Evolutionary conservation across 2,797 vertebrate genomes (phyloP), one percentile per base, ranked within the genome.

Genomic region (Sebastolobus altivelis): DNA sequence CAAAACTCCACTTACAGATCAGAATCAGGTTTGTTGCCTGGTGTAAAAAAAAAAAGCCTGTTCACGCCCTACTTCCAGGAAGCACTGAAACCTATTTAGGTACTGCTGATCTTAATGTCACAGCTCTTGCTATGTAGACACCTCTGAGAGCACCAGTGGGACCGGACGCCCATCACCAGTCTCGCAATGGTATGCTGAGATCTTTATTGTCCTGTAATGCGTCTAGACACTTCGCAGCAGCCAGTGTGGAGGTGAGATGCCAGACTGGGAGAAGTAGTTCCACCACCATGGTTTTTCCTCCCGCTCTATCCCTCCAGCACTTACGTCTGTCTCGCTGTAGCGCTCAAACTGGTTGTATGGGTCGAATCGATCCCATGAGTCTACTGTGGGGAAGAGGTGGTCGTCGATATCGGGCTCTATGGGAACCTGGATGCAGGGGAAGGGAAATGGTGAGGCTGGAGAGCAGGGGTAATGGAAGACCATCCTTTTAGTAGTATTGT

Each of bases 221-320:
- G 7, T 65, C 89, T 93, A 96, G 75, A 95, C 93, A 83, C 95
- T 97, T 87, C 96, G 96, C 58, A 99, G 96, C 85, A 99, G 94
- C 99, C 99, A 99, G 52, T 95, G 93, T 0, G 99, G 99, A 76
- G 96, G 94, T 13, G 97, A 94, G 9, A 95, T 88, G 54, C 95
- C 96, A 16, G 97, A 94, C 20, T 97, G 96, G 46, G 96, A 96
- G 91, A 99, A 99, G 90, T 99, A 99, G 16, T 95, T 94, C 99
- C 99, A 99, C 99, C 98, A 99, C 98, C 98, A 99, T 0, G 98
- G 99, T 84, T 98, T 99, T 87, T 97, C 96, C 94, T 95, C 16
- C 62, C 86, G 95, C 89, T 82, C 92, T 81, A 90, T 88, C 33
- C 85, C 94, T 0, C 81, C 87, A 60, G 94, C 93, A 0, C 62